Base-by-base conservation (phyloP, 2,797 vertebrate species). In the Phataginus tetradactyla region DNA sequence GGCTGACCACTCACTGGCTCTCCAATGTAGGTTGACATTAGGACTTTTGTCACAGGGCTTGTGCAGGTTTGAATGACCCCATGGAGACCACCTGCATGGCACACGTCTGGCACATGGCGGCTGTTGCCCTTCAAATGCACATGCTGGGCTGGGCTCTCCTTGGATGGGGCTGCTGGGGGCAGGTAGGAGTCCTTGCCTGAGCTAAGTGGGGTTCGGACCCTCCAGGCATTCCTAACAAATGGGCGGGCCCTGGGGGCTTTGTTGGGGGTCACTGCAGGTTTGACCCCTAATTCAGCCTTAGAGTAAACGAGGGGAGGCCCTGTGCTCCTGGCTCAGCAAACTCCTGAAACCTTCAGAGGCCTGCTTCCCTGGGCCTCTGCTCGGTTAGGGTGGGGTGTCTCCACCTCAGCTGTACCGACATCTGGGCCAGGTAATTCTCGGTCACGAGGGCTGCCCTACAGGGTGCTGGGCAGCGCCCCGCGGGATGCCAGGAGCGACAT, bases 41-140 rank as follows among this genome's bases (percentile, higher is more conserved):
- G 61, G 51, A 15, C 1, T 3, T 14, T 53, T 72, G 27, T 27
- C 6, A 4, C 15, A 37, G n/a, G 69, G 42, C 71, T 13, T 1
- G 5, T 32, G 45, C 5, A 37, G 39, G 59, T 66, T 59, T 49
- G 7, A 18, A 18, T 0, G 15, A 59, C n/a, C 12, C 34, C 1
- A 63, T n/a, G 25, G 32, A n/a, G 63, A 9, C 45, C 12, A 4
- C 4, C 7, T 11, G 5, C 7, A 11, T 1, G 17, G 59, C 39
- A 0, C 7, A 39, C 0, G 20, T 13, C 29, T 1, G 55, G 55
- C 21, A 1, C 21, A 0, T 0, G 0, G 39, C 23, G 2, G 42
- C 66, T 29, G 2, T 27, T 6, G 1, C 7, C 3, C 23, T 17
- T 21, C 10, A 32, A 57, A 5, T 13, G 4, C 11, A 1, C 0